Conservation (phyloP, 2,113 vertebrate genomes). For the Phalacrocorax carbo region DNA sequence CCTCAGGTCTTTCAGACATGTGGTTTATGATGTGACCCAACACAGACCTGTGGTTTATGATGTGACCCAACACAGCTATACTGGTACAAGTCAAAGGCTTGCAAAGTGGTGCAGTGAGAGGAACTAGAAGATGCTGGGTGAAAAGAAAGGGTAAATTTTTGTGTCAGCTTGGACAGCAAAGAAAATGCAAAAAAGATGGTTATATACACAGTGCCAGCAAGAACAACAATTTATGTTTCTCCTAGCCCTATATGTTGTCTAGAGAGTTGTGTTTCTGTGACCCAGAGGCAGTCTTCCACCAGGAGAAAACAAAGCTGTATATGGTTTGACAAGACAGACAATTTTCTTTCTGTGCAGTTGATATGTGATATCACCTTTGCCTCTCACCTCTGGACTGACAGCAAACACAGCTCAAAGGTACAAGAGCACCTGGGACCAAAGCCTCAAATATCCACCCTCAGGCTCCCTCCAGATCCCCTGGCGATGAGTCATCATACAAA, state of each 20-base stretch:
- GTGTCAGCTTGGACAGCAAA: neutral
- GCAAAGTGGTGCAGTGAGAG: neutral
- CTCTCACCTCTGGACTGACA: neutral
- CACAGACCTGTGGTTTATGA: neutral
- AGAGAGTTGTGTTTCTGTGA: neutral
- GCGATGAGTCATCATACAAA: slow-evolving; percentile 65
- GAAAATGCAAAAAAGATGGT: neutral
- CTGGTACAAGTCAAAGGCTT: neutral
- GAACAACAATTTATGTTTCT: neutral
- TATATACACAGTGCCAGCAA: neutral
- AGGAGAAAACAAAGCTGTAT: neutral
- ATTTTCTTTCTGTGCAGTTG: neutral
- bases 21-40: neutral
- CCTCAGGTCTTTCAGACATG: neutral
- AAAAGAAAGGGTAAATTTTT: neutral
- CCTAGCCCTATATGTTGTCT: neutral
- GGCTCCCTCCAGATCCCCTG: slow-evolving; percentile 11
- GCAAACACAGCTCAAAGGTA: slow-evolving; percentile 17
- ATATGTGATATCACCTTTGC: neutral
- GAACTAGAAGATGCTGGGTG: neutral
- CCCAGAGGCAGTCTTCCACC: neutral
- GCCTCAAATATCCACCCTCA: slow-evolving; percentile 42
- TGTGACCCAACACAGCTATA: neutral
- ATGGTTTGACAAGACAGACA: neutral
- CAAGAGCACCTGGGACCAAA: slow-evolving; percentile 11